phyloP scores from a whole-genome alignment of 2,797 vertebrate genomes.

The Crypturellus tataupa region DNA sequence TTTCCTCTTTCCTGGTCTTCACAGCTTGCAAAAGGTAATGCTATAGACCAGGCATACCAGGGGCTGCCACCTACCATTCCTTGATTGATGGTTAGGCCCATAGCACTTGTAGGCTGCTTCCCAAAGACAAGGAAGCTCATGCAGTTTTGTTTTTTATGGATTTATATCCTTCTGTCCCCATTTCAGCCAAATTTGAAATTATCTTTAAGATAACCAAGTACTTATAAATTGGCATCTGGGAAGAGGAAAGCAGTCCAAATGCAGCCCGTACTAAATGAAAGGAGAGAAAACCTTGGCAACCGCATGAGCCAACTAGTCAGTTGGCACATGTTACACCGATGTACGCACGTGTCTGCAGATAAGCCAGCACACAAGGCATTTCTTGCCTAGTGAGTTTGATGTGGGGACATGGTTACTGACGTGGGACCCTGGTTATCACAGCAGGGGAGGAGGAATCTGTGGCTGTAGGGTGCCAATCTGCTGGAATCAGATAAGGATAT shows the following conservation, averaged over 20 bases:
- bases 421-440: not conserved
- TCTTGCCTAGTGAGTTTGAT: not conserved
- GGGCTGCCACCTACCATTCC: not conserved
- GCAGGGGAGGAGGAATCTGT: not conserved
- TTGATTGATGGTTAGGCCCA: not conserved
- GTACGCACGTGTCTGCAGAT: not conserved
- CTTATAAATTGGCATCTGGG: not conserved
- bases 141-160: not conserved
- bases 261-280: not conserved
- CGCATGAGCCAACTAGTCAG: not conserved
- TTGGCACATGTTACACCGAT: not conserved
- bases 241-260: slow-evolving; percentile 11
- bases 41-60: not conserved
- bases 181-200: slow-evolving; percentile 4
- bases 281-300: not conserved
- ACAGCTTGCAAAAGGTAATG: not conserved
- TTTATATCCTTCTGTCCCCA: not conserved
- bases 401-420: not conserved
- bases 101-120: not conserved
- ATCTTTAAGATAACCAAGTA: not conserved
- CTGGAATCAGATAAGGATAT: not conserved
- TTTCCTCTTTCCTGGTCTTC: not conserved
- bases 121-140: not conserved
- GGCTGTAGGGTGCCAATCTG: not conserved
- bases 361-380: not conserved